Percentiles rank a stretch among this genome's conserved stretches.
These are phyloP conservation scores for Onychostoma macrolepis DNA, from an alignment of 2,113 vertebrate species.

Conservation along the genomic window DNA sequence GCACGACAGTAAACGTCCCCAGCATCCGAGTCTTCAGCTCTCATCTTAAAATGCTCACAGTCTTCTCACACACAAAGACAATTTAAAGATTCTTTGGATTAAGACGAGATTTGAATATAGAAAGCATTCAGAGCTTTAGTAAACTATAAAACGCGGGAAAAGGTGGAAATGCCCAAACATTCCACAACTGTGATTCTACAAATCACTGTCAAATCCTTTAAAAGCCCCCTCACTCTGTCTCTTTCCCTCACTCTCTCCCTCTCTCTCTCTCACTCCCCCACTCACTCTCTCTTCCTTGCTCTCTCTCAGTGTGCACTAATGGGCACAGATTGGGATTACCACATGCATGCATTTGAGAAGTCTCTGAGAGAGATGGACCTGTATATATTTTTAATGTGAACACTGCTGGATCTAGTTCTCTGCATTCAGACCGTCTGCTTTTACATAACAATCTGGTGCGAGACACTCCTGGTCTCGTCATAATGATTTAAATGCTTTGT, in stretches of 20 bases:
- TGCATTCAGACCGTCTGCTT: neutral
- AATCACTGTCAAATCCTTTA: conserved; percentile 82
- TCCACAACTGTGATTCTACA: conserved; percentile 73
- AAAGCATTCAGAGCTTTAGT: conserved; percentile 56
- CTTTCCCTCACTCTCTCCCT: conserved; percentile 42
- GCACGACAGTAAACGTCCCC: conserved; percentile 51
- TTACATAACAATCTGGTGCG: neutral
- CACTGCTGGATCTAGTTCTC: conserved; percentile 44
- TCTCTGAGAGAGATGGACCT: conserved; percentile 64
- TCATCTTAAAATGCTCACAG: conserved; percentile 63
- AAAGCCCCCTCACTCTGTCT: conserved; percentile 68
- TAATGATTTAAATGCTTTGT: conserved; percentile 58
- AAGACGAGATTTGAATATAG: conserved; percentile 34
- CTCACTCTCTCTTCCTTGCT: conserved; percentile 53
- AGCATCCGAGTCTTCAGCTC: conserved; percentile 61
- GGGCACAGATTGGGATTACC: conserved; percentile 80
- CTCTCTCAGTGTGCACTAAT: conserved; percentile 62
- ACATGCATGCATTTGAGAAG: conserved; percentile 73
- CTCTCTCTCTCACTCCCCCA: conserved; percentile 32
- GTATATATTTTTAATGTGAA: conserved; percentile 57
- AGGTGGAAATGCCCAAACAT: conserved; percentile 67
- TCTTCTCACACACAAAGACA: conserved; percentile 55
- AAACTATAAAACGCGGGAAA: conserved; percentile 19
- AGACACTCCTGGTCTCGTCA: conserved; percentile 68
- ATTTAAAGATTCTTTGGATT: neutral